Evolutionary conservation across 2,888 invertebrate species (phyloP).

Genomic region (Graphium colonna): DNA sequence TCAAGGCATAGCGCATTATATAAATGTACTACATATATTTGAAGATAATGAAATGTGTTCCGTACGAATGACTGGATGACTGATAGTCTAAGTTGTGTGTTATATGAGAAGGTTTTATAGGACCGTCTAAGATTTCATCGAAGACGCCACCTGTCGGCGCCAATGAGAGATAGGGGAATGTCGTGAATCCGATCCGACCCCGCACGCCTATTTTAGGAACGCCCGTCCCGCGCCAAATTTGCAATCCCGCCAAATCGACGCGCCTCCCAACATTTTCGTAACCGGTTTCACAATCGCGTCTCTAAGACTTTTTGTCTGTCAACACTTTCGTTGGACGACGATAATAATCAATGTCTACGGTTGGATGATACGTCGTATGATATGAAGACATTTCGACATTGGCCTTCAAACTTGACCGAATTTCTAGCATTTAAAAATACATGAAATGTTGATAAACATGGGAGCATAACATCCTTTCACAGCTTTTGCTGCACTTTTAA

Average conservation of each 20-base stretch:
- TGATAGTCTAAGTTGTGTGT: too few species aligned
- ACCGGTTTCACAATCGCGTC: constrained; percentile 66
- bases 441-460: constrained; percentile 22
- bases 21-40: too few species aligned
- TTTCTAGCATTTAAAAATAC: constrained; percentile 28
- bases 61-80: too few species aligned
- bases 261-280: constrained; percentile 71
- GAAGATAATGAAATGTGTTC: too few species aligned
- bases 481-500: too few species aligned
- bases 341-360: constrained; percentile 22
- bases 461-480: too few species aligned
- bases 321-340: constrained; percentile 19
- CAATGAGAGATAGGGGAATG: constrained; percentile 58
- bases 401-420: constrained; percentile 62
- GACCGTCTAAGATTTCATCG: too few species aligned
- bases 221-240: constrained; percentile 75
- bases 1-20: too few species aligned
- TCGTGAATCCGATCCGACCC: constrained; percentile 73
- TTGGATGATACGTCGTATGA: constrained; percentile 16
- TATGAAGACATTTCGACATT: constrained; percentile 64
- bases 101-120: too few species aligned
- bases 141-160: constrained; percentile 45
- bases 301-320: constrained; percentile 12
- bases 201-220: constrained; percentile 65
- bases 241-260: constrained; percentile 74